A percentile compares a stretch with the other conserved stretches of the same genome.
Conservation (phyloP, 1,140 invertebrate species). For the Drosophila grimshawi region DNA sequence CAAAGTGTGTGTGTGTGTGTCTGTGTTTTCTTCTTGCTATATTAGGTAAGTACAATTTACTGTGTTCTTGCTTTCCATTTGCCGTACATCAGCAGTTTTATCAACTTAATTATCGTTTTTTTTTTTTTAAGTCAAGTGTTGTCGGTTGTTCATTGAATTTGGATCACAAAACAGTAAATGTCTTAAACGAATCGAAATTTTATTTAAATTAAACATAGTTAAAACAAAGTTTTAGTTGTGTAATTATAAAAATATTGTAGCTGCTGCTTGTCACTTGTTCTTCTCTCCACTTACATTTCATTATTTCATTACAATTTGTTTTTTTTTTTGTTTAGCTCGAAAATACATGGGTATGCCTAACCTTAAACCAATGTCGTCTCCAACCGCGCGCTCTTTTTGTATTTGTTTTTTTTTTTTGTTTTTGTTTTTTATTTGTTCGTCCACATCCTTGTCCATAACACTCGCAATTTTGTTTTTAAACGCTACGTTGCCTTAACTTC, state of each 20-base stretch:
- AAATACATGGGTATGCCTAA: conserved; percentile 72
- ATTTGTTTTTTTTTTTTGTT: conserved; percentile 14
- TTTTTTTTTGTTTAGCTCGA: conserved; percentile 55
- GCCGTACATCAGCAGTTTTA: conserved; percentile 63
- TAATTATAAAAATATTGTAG: conserved; percentile 62
- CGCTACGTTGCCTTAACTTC: conserved; percentile 83
- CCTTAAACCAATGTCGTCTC: conserved; percentile 75
- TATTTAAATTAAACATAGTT: conserved; percentile 68
- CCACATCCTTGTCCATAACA: conserved; percentile 77
- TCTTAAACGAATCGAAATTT: conserved; percentile 74
- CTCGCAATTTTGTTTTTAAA: conserved; percentile 82
- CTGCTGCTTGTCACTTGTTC: conserved; percentile 35
- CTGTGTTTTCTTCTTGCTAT: conserved; percentile 52
- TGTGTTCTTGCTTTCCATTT: conserved; percentile 57
- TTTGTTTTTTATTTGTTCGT: conserved; percentile 32
- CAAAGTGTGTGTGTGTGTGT: conserved; percentile 70
- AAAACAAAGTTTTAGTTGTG: conserved; percentile 53
- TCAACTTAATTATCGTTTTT: conserved; percentile 51
- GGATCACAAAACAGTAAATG: conserved; percentile 79
- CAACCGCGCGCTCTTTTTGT: conserved; percentile 32
- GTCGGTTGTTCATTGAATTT: conserved; percentile 42
- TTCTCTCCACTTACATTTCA: conserved; percentile 19
- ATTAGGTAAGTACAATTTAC: conserved; percentile 76
- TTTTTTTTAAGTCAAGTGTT: conserved; percentile 39
- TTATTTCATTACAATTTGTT: conserved; percentile 19